Percentiles rank a stretch among this genome's conserved stretches.
Conservation (phyloP, 2,797 vertebrate genomes). For the Steatocranus sp. region DNA sequence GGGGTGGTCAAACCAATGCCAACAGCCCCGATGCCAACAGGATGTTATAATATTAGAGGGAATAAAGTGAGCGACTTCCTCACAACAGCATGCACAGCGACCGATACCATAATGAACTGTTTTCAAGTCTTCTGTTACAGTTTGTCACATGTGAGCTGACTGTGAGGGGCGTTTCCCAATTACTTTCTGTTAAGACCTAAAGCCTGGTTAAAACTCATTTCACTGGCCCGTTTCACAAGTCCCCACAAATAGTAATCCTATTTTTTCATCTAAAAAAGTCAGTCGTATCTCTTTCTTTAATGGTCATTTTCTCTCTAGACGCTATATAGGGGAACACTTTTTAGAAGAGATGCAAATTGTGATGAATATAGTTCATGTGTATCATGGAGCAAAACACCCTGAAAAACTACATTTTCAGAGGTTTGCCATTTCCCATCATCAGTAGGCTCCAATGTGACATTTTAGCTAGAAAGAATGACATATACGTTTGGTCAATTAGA, state of each 20-base stretch:
- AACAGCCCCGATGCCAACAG: constrained; percentile 56
- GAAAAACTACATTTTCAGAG: neutral
- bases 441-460: neutral
- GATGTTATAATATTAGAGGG: constrained; percentile 65
- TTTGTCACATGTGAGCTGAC: constrained; percentile 34
- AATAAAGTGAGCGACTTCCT: constrained; percentile 43
- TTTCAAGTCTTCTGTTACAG: constrained; percentile 44
- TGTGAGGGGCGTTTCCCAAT: constrained; percentile 25
- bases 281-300: constrained; percentile 1
- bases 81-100: constrained; percentile 20
- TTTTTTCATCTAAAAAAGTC: constrained; percentile 15
- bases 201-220: neutral
- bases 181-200: constrained; percentile 17
- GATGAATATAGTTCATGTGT: neutral
- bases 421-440: neutral
- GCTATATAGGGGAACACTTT: neutral
- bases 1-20: constrained; percentile 48
- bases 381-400: neutral
- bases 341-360: neutral
- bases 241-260: neutral
- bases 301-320: neutral
- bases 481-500: neutral
- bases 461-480: neutral
- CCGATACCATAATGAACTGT: constrained; percentile 46
- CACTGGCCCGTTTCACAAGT: neutral